Conservation (phyloP, 2,888 invertebrate genomes). For the Sicus ferrugineus region DNA sequence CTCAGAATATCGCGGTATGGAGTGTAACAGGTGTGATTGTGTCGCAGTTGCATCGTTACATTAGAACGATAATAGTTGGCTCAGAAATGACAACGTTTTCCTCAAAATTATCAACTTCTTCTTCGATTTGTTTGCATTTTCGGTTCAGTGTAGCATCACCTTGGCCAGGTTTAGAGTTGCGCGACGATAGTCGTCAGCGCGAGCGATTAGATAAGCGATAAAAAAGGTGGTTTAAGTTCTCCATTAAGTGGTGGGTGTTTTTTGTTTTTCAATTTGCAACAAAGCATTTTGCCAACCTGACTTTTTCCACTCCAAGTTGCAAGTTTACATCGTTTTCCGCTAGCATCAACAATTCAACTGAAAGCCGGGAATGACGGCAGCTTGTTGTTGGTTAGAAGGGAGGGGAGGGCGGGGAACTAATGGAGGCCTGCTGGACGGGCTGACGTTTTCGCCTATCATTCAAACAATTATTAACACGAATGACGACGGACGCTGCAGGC, state of each 20-base stretch:
- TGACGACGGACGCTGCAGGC: conserved; percentile 14
- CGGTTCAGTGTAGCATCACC: background rate
- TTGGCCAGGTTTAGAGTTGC: background rate
- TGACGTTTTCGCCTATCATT: conserved; percentile 19
- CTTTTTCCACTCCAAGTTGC: too few relatives aligned
- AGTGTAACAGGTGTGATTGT: too few relatives aligned
- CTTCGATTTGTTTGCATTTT: too few relatives aligned
- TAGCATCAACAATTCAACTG: background rate
- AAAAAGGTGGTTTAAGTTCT: background rate
- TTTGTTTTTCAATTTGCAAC: background rate
- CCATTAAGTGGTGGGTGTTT: too few relatives aligned
- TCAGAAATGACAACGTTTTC: too few relatives aligned
- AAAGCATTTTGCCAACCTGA: background rate
- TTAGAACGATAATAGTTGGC: too few relatives aligned
- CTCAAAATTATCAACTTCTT: too few relatives aligned
- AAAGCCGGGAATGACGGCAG: background rate
- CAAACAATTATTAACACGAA: conserved; percentile 26
- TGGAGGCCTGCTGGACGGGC: background rate
- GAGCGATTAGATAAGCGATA: background rate
- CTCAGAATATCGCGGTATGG: too few relatives aligned
- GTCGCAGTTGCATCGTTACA: too few relatives aligned
- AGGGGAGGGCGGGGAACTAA: background rate
- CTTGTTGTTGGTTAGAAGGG: too few relatives aligned
- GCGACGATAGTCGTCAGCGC: background rate
- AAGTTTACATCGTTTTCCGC: background rate